Percentiles rank a stretch among this genome's conserved stretches.
These are phyloP conservation scores for Cirrhinus molitorella DNA, from an alignment of 2,797 vertebrate genomes.

Conservation along the genomic window DNA sequence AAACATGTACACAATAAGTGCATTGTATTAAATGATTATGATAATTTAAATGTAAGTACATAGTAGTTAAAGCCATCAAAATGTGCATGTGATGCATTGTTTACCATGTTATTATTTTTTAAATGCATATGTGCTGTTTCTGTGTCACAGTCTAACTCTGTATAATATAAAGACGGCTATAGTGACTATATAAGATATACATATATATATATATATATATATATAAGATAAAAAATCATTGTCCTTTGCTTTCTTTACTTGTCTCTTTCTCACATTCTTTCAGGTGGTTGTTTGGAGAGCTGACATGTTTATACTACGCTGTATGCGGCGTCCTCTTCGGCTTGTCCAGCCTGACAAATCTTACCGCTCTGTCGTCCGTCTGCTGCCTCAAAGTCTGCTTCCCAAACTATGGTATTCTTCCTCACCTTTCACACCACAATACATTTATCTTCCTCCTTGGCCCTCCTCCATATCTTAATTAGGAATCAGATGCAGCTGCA, in stretches of 20 bases:
- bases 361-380: constrained; percentile 80
- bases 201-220: too few relatives aligned
- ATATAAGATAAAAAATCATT: not conserved
- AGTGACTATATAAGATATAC: too few relatives aligned
- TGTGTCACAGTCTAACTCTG: not conserved
- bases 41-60: too few relatives aligned
- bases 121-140: too few relatives aligned
- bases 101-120: not conserved
- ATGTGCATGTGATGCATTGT: not conserved
- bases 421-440: not conserved
- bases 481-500: not conserved
- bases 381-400: constrained; percentile 91
- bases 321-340: constrained; percentile 85
- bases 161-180: not conserved
- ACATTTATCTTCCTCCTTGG: not conserved
- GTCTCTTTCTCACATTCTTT: constrained; percentile 1
- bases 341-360: constrained; percentile 81
- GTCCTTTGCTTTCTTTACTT: not conserved
- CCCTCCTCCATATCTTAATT: constrained; percentile 21
- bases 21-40: too few relatives aligned
- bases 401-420: constrained; percentile 80
- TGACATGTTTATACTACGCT: constrained; percentile 83
- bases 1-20: too few relatives aligned
- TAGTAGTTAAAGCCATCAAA: too few relatives aligned
- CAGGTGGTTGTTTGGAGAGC: constrained; percentile 83